Base-by-base conservation (phyloP, 2,113 vertebrate species). In the Chionomys nivalis region DNA sequence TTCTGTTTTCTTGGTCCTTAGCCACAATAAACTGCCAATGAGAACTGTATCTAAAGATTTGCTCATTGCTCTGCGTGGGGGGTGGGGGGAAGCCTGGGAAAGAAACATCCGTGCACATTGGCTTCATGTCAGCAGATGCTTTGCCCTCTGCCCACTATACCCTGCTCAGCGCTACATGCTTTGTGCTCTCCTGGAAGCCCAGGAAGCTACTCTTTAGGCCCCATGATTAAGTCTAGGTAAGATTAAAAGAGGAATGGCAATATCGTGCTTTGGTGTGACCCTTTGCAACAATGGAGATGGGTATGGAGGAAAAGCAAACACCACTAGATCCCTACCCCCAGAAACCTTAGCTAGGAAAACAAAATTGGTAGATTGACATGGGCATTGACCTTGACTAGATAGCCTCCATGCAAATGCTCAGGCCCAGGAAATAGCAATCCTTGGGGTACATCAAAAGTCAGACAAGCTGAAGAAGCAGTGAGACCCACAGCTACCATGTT, bases 21-120 rank as follows among this genome's bases (percentile, higher is more conserved):
- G 55, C 97, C 98, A 98, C 94, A 97, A 49, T 52, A 97, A 81
- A 82, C 94, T 90, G 94, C 97, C 97, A 95, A 87, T 96, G 97
- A 92, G 85, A 98, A 92, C 85, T 94, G 75, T 89, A 49, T 90
- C 89, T 96, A 12, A 95, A 77, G 95, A 16, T 39, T 82, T 61
- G 75, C 77, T 89, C 88, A 77, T 58, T n/a, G 61, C 44, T 72
- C 76, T 75, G 52, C 1, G 23, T 39, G 12, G 28, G 5, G 55
- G 49, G 28, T 3, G 55, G 49, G 28, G 13, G 2, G 72, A 24
- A 58, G 47, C 58, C 78, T 0, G 0, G 55, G 83, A n/a, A 75
- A 66, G 47, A 47, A 77, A 36, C 81, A 49, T 21, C 70, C 65
- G 70, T 36, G 58, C 39, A 4, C 23, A 44, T 91, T 88, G 94